phyloP scores from a whole-genome alignment of 2,797 vertebrate genomes.

The Buceros bicornis region DNA sequence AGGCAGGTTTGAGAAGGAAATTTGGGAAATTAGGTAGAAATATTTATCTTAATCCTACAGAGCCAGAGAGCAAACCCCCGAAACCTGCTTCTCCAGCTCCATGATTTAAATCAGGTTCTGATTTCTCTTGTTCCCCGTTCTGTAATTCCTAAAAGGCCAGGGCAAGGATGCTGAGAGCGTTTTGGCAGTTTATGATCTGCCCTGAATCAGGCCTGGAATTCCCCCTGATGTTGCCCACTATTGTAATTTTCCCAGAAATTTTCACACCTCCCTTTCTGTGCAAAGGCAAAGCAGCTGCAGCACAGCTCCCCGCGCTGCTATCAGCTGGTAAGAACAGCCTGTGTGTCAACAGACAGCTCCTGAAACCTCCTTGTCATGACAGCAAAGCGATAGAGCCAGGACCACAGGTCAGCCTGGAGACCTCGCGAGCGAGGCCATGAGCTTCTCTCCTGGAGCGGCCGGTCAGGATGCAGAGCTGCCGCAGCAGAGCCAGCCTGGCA shows the following conservation, averaged over 20 bases:
- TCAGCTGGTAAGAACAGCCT: background rate
- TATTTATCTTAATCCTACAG: background rate
- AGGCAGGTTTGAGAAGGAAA: background rate
- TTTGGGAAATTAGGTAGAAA: background rate
- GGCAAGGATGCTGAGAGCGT: background rate
- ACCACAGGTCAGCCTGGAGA: background rate
- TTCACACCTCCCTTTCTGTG: background rate
- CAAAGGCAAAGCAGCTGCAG: conserved; percentile 9
- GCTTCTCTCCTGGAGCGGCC: background rate
- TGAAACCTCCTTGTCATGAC: background rate
- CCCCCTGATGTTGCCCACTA: background rate
- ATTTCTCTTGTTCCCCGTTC: background rate
- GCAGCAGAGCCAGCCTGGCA: background rate
- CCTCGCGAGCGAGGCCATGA: background rate
- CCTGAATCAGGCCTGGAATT: background rate
- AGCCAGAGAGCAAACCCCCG: background rate
- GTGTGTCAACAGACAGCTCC: background rate
- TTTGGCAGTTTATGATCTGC: background rate
- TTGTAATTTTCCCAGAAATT: background rate
- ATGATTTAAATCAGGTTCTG: background rate
- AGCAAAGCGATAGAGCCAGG: background rate
- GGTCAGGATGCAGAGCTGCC: background rate
- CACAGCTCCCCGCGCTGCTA: background rate
- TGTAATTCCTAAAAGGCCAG: background rate
- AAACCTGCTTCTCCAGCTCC: background rate